Percentiles rank a stretch among this genome's conserved stretches.
phyloP scores from a whole-genome alignment of 2,113 vertebrate species.

The Naja naja region DNA sequence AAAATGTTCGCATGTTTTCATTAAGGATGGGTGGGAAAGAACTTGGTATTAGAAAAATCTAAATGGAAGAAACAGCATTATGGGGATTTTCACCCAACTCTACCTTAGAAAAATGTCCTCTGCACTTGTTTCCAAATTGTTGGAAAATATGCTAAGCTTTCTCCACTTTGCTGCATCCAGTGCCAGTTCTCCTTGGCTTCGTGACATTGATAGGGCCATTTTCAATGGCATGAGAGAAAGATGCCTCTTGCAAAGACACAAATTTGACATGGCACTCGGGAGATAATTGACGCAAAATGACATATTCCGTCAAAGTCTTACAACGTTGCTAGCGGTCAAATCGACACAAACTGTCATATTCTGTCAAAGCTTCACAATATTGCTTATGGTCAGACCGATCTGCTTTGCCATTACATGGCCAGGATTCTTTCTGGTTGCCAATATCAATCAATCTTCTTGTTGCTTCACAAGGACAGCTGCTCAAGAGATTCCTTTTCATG shows the following conservation, averaged over 20 bases:
- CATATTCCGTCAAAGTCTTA: slow-evolving; percentile 64
- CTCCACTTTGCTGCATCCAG: neutral
- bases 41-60: neutral
- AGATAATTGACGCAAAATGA: slow-evolving; percentile 65
- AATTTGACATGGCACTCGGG: slow-evolving; percentile 52
- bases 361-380: slow-evolving; percentile 60
- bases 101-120: neutral
- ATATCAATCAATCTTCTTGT: slow-evolving; percentile 57
- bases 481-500: slow-evolving; percentile 14
- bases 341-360: slow-evolving; percentile 49
- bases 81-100: neutral
- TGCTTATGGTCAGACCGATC: slow-evolving; percentile 62
- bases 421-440: slow-evolving; percentile 55
- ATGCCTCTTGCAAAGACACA: slow-evolving; percentile 41
- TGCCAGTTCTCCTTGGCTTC: slow-evolving; percentile 38
- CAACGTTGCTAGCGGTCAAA: slow-evolving; percentile 62
- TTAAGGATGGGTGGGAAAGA: neutral
- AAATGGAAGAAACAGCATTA: neutral
- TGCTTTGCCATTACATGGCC: slow-evolving; percentile 38
- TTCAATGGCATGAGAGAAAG: slow-evolving; percentile 51
- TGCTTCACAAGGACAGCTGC: neutral
- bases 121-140: accelerated
- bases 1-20: neutral
- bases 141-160: accelerated
- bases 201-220: slow-evolving; percentile 56